Evolutionary conservation across 2,797 vertebrate genomes (phyloP).

Genomic region (Antennarius maculatus): DNA sequence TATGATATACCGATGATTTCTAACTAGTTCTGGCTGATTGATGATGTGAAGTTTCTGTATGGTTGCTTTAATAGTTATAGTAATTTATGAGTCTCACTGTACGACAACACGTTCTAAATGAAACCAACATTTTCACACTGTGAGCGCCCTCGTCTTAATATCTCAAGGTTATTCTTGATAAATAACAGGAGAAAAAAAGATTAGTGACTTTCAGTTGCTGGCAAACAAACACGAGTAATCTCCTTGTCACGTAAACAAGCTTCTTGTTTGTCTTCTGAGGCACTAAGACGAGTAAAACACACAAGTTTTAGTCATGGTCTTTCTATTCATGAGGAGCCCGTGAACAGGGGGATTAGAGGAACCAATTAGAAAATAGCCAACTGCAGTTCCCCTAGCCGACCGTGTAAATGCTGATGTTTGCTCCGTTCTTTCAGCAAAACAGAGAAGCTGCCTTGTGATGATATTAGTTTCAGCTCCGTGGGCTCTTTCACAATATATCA

Average conservation of each 20-base stretch:
- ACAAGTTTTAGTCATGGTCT: slow-evolving; percentile 21
- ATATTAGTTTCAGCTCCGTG: slow-evolving; percentile 23
- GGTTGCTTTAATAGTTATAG: not conserved
- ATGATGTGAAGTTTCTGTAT: not conserved
- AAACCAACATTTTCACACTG: not conserved
- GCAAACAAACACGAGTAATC: slow-evolving; percentile 48
- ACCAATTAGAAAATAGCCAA: slow-evolving; percentile 49
- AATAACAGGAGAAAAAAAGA: slow-evolving; percentile 12
- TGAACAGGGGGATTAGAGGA: slow-evolving; percentile 49
- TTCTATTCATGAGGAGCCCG: slow-evolving; percentile 40
- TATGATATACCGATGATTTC: too few species aligned
- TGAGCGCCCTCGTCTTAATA: not conserved
- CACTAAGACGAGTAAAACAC: slow-evolving; percentile 12
- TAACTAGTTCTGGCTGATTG: too few species aligned
- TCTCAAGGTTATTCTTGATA: slow-evolving; percentile 36
- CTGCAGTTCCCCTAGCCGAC: slow-evolving; percentile 13
- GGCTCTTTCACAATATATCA: slow-evolving; percentile 33
- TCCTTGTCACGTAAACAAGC: slow-evolving; percentile 35
- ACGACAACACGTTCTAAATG: too few species aligned
- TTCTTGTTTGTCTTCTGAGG: slow-evolving; percentile 36
- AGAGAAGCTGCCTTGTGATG: slow-evolving; percentile 35
- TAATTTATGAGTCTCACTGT: not conserved
- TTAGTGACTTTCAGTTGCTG: slow-evolving; percentile 30
- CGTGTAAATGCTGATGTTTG: slow-evolving; percentile 19
- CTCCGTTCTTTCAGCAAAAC: slow-evolving; percentile 16